Evolutionary conservation across 2,888 invertebrate species (phyloP).

Genomic region (Fragum whitleyi): DNA sequence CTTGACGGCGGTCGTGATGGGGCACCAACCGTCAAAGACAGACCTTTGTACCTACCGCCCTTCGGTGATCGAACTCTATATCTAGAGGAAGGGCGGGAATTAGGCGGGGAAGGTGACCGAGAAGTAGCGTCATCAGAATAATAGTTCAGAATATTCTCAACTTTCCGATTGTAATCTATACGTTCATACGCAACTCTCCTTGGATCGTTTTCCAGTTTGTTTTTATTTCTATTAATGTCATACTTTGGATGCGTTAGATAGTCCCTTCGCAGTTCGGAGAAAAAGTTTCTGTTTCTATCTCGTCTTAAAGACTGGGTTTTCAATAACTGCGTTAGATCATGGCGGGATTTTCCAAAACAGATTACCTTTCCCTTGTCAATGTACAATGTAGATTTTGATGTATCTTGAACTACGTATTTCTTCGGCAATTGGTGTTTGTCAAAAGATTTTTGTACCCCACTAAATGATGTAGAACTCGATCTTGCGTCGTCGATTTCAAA

Average conservation of each 20-base stretch:
- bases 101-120: constrained; percentile 1
- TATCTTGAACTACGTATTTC: constrained; percentile 65
- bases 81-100: constrained; percentile 43
- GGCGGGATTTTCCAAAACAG: constrained; percentile 70
- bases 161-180: constrained; percentile 71
- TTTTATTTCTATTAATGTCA: constrained; percentile 37
- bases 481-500: constrained; percentile 63
- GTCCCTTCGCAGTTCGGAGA: constrained; percentile 71
- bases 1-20: constrained; percentile 53
- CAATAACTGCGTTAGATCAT: constrained; percentile 64
- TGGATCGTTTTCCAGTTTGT: constrained; percentile 43
- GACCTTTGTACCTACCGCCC: constrained; percentile 46
- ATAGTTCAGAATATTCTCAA: constrained; percentile 74
- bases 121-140: constrained; percentile 47
- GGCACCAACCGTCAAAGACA: constrained; percentile 41
- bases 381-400: constrained; percentile 67
- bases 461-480: constrained; percentile 37
- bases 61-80: constrained; percentile 41
- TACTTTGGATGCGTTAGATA: constrained; percentile 73
- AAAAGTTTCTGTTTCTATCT: constrained; percentile 65
- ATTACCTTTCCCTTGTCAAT: constrained; percentile 73
- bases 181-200: constrained; percentile 67
- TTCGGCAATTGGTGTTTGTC: constrained; percentile 55
- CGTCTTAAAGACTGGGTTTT: constrained; percentile 62
- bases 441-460: neutral